These are phyloP conservation scores for Aphaenogaster floridana DNA, from an alignment of 1,140 invertebrate species.

Conservation along the genomic window DNA sequence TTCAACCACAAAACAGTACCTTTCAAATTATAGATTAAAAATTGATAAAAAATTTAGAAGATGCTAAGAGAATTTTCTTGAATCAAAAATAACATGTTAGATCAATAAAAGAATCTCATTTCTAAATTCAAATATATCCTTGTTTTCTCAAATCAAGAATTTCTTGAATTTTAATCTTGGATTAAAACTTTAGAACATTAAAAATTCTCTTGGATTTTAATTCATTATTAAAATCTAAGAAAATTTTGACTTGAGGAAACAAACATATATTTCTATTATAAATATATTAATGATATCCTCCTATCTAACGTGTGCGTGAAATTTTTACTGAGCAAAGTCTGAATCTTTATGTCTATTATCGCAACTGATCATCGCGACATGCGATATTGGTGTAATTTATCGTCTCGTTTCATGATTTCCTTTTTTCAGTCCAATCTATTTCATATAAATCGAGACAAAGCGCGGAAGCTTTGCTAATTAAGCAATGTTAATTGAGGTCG, in stretches of 20 bases:
- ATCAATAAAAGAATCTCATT: neutral
- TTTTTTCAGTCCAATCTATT: neutral
- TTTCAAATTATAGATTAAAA: neutral
- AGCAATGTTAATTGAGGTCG: constrained; percentile 5
- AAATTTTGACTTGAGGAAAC: neutral
- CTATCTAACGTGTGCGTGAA: neutral
- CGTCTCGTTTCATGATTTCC: neutral
- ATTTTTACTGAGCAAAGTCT: neutral
- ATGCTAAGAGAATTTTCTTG: neutral
- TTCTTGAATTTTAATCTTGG: neutral
- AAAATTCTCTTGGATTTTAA: too few species aligned
- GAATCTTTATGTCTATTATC: neutral
- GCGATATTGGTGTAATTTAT: neutral
- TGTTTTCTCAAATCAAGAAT: neutral
- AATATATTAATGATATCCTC: neutral
- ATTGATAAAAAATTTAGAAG: neutral
- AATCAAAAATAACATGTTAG: neutral
- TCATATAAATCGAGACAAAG: neutral
- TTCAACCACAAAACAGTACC: neutral
- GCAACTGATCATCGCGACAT: neutral
- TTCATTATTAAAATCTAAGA: neutral
- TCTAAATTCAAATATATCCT: neutral
- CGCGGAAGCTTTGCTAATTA: neutral
- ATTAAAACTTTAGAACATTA: too few species aligned
- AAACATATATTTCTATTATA: neutral